These are phyloP conservation scores for Biston betularia DNA, from an alignment of 2,888 invertebrate genomes.

Conservation along the genomic window DNA sequence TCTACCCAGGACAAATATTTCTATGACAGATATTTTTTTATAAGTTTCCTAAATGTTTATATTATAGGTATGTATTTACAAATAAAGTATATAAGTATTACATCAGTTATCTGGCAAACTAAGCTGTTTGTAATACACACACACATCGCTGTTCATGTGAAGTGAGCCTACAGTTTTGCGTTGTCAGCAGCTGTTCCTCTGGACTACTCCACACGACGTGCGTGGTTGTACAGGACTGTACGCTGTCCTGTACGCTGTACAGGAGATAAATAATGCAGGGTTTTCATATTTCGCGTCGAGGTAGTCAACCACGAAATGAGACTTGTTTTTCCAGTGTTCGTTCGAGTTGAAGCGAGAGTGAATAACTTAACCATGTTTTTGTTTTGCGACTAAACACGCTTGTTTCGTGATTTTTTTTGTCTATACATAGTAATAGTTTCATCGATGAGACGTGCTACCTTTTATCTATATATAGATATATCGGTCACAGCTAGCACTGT, in stretches of 20 bases:
- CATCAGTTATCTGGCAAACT: too few relatives aligned
- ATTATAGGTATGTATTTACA: too few relatives aligned
- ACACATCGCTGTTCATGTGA: background rate
- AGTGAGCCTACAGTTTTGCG: background rate
- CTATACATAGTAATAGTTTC: too few relatives aligned
- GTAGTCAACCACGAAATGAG: conserved; percentile 31
- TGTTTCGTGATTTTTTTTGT: background rate
- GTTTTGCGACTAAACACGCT: conserved; percentile 2
- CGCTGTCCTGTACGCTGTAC: conserved; percentile 17
- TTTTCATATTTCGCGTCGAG: conserved; percentile 30
- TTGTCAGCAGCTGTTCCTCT: conserved; percentile 2
- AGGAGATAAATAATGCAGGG: conserved; percentile 32
- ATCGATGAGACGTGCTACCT: too few relatives aligned
- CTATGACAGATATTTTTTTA: too few relatives aligned
- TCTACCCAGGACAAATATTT: too few relatives aligned
- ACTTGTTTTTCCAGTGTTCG: conserved; percentile 27
- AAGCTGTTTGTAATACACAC: too few relatives aligned
- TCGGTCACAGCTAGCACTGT: too few relatives aligned
- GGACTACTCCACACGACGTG: background rate
- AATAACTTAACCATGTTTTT: conserved; percentile 13
- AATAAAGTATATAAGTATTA: too few relatives aligned
- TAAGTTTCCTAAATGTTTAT: too few relatives aligned
- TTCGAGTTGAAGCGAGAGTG: conserved; percentile 17
- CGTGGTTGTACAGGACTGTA: too few relatives aligned
- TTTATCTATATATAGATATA: too few relatives aligned